Evolutionary conservation across 2,888 invertebrate species (phyloP).

Genomic region (Acanthosepion pharaonis): DNA sequence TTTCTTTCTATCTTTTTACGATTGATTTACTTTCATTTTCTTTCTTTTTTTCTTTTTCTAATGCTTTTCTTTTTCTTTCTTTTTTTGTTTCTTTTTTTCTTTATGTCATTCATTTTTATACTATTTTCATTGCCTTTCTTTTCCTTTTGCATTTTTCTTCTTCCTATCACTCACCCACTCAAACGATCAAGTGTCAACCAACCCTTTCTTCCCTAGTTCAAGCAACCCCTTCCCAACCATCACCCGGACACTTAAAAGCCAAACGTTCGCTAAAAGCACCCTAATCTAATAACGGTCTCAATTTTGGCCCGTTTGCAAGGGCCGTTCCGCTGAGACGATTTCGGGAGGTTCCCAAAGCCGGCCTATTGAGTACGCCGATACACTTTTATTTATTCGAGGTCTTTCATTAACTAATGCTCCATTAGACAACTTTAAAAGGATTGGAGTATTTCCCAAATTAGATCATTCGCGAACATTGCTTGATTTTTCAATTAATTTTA

Average conservation of each 20-base stretch:
- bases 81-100: not conserved
- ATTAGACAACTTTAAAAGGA: slow-evolving; percentile 33
- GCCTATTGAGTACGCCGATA: not conserved
- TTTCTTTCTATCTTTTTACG: not conserved
- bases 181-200: not conserved
- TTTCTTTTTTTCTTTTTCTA: not conserved
- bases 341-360: not conserved
- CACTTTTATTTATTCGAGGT: not conserved
- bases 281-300: slow-evolving; percentile 1
- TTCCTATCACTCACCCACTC: not conserved
- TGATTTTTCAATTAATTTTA: slow-evolving; percentile 25
- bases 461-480: not conserved
- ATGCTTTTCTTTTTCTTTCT: not conserved
- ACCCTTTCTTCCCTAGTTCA: not conserved
- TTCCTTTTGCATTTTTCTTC: not conserved
- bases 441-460: slow-evolving; percentile 8
- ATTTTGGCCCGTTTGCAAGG: slow-evolving; percentile 21
- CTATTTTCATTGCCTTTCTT: too few species aligned
- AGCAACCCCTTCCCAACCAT: not conserved
- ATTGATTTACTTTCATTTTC: too few species aligned
- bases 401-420: slow-evolving; percentile 11
- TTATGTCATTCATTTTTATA: not conserved
- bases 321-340: not conserved
- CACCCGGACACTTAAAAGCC: slow-evolving; percentile 20
- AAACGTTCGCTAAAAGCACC: slow-evolving; percentile 33